Evolutionary conservation across 2,797 vertebrate species (phyloP).

Genomic region (Amniataba percoides): DNA sequence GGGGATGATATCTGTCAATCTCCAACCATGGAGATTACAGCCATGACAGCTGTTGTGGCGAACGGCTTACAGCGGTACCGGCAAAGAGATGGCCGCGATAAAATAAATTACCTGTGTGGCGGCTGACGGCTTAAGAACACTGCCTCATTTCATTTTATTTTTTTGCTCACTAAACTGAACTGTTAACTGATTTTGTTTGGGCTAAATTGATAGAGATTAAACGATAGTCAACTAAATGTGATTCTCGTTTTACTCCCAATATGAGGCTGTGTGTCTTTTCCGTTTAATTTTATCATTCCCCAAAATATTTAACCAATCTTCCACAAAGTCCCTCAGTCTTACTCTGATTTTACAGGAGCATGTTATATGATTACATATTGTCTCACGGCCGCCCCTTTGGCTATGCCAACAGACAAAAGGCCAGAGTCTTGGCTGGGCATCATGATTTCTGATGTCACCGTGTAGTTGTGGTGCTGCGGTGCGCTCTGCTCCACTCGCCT

Average conservation of each 20-base stretch:
- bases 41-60: conserved; percentile 83
- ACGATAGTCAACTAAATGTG: conserved; percentile 36
- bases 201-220: conserved; percentile 67
- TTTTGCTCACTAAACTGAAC: conserved; percentile 27
- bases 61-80: conserved; percentile 82
- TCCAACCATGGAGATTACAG: conserved; percentile 78
- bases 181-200: conserved; percentile 65
- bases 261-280: conserved; percentile 5
- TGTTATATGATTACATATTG: not conserved
- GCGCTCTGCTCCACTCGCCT: conserved; percentile 53
- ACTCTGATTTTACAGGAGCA: conserved; percentile 1
- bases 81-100: conserved; percentile 82
- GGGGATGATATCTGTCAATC: conserved; percentile 83
- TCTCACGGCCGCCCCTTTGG: conserved; percentile 15
- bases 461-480: conserved; percentile 35
- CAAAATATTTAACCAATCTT: conserved; percentile 24
- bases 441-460: conserved; percentile 47
- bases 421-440: conserved; percentile 36
- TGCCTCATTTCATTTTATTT: conserved; percentile 67
- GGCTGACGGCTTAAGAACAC: conserved; percentile 80
- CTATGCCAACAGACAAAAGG: conserved; percentile 45
- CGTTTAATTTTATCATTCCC: conserved; percentile 6
- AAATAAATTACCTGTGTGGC: conserved; percentile 87
- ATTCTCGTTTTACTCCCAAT: conserved; percentile 47
- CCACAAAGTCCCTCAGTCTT: not conserved